Evolutionary conservation across 2,888 invertebrate species (phyloP).

Genomic region (Agrotis exclamationis): DNA sequence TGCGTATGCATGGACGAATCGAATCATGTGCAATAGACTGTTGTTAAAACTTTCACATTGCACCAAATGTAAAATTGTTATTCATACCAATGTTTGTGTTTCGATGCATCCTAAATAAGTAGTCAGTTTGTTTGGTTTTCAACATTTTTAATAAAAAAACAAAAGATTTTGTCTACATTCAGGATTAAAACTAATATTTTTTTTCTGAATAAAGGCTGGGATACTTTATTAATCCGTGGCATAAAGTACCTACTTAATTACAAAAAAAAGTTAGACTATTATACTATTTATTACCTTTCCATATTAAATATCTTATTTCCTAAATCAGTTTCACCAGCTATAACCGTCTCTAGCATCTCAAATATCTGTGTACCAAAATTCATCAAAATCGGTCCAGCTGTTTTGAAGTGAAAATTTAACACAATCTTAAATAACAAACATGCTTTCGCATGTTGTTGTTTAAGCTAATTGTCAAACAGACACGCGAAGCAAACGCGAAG

Average conservation of each 20-base stretch:
- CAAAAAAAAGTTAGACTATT: neutral
- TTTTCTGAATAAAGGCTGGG: neutral
- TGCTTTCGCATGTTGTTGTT: too few species aligned
- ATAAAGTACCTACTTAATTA: too few species aligned
- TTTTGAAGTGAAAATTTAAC: neutral
- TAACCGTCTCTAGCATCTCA: too few species aligned
- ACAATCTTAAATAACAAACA: neutral
- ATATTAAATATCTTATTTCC: too few species aligned
- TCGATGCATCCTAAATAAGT: slow-evolving; percentile 33
- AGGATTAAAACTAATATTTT: too few species aligned
- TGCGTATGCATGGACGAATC: slow-evolving; percentile 63
- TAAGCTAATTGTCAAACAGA: too few species aligned
- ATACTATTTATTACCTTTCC: too few species aligned
- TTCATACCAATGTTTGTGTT: slow-evolving; percentile 51
- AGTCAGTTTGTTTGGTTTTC: slow-evolving; percentile 4
- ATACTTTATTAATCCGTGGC: neutral
- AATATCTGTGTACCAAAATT: neutral
- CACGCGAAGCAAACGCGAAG: too few species aligned
- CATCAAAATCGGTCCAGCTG: neutral
- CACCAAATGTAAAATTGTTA: slow-evolving; percentile 64
- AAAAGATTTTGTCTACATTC: neutral
- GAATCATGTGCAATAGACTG: slow-evolving; percentile 66
- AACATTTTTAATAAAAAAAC: neutral
- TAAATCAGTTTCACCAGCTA: too few species aligned
- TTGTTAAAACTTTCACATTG: slow-evolving; percentile 62